Evolutionary conservation across 2,797 vertebrate genomes (phyloP), one percentile per base, ranked within the genome.

Genomic region (Balearica regulorum): DNA sequence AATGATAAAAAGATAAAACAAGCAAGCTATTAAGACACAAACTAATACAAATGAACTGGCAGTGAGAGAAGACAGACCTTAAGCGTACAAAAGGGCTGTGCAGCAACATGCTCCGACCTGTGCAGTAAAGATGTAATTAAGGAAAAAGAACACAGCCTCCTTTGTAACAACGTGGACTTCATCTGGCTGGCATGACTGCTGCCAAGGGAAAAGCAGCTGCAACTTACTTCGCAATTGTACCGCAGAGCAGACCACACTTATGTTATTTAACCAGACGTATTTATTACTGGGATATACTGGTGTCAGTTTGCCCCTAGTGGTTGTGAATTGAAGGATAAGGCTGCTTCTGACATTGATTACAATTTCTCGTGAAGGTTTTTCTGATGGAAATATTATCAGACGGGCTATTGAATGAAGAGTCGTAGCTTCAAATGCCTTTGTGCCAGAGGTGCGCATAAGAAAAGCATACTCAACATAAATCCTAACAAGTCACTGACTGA

Each of bases 91-190:
- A 94, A 51, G 25, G 33, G 85, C 61, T 94, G 89, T 91, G 93
- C 94, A 65, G 76, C 66, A 91, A 54, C 51, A 88, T 16, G 65
- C 58, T 41, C 46, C 72, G 90, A 94, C 93, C 93, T 96, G 89
- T 48, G 83, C 87, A 95, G 68, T 77, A 92, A 95, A 88, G 91
- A 95, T 60, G 80, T 58, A 88, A 96, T 95, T 95, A 96, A 84
- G 77, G 72, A 91, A 89, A 89, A 94, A 88, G 79, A 94, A 89
- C 89, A 96, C 48, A 93, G 94, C 24, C 87, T 93, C 65, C 64
- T 89, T 92, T 87, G 37, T 81, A 94, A 76, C 72, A 90, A 79
- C 53, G 76, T 5, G 80, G 77, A 53, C 43, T 87, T 89, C 77
- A 91, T 93, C 90, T 82, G 85, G 41, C 6, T 79, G 87, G 83